phyloP scores from a whole-genome alignment of 2,113 vertebrate species.

The western clawed frog (Xenopus tropicalis) region DNA sequence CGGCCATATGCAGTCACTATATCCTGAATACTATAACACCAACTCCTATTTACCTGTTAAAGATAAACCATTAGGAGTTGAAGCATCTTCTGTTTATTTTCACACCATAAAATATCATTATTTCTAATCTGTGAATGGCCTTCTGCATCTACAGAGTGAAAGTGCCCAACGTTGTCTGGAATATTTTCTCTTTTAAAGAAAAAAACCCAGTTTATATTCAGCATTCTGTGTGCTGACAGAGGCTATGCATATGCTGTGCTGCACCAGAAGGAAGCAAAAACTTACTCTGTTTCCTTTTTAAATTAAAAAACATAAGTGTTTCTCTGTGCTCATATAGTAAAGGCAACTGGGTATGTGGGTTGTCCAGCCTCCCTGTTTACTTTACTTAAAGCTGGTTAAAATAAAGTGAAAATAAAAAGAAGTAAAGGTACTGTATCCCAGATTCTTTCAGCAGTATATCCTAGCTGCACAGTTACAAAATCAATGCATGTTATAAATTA shows the following conservation, averaged over 20 bases:
- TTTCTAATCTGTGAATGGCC: neutral
- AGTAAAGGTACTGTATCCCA: no score
- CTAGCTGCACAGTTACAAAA: no score
- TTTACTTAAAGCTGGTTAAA: no score
- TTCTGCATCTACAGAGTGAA: conserved; percentile 12
- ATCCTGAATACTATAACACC: no score
- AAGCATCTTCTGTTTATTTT: no score
- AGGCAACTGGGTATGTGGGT: neutral
- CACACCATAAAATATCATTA: no score
- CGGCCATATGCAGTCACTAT: no score
- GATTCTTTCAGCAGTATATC: no score
- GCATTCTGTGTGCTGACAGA: conserved; percentile 34
- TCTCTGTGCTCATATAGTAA: conserved; percentile 5
- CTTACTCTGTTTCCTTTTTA: conserved; percentile 36
- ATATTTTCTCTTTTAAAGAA: conserved; percentile 17
- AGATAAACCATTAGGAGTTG: no score
- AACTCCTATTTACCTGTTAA: no score
- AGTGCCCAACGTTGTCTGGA: conserved; percentile 24
- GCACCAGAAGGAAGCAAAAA: conserved; percentile 21
- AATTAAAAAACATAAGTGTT: conserved; percentile 25
- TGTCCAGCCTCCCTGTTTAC: neutral
- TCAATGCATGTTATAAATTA: neutral
- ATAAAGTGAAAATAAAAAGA: no score
- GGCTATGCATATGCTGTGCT: conserved; percentile 30
- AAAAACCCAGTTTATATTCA: conserved; percentile 13